Percentiles rank a stretch among this genome's conserved stretches.
These are phyloP conservation scores for Stenopsyche tienmushanensis DNA, from an alignment of 1,140 invertebrate genomes.

Conservation along the genomic window DNA sequence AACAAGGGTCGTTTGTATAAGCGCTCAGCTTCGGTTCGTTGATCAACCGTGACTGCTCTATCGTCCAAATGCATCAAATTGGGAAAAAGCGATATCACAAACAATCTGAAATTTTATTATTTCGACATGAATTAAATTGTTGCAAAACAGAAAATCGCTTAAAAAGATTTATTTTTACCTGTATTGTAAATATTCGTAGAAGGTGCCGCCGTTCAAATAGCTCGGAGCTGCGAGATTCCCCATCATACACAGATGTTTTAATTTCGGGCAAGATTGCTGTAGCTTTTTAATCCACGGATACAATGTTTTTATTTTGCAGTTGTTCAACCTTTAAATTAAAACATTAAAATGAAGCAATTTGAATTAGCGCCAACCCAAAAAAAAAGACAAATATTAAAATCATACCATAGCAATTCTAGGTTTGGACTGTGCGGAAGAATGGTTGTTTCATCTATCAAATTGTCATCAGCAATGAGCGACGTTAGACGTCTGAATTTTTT, in stretches of 20 bases:
- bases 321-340: slow-evolving; percentile 62
- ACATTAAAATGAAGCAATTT: not conserved
- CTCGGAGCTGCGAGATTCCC: slow-evolving; percentile 75
- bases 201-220: slow-evolving; percentile 71
- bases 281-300: slow-evolving; percentile 70
- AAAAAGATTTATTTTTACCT: slow-evolving; percentile 57
- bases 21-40: slow-evolving; percentile 60
- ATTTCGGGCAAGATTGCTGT: slow-evolving; percentile 63
- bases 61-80: slow-evolving; percentile 67
- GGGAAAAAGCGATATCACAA: slow-evolving; percentile 68
- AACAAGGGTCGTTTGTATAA: slow-evolving; percentile 62
- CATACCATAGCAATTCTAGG: slow-evolving; percentile 63
- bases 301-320: slow-evolving; percentile 69
- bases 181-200: slow-evolving; percentile 76
- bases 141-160: not conserved
- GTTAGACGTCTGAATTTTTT: slow-evolving; percentile 67
- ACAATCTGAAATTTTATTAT: slow-evolving; percentile 57
- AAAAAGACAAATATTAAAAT: not conserved
- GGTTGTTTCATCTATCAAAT: slow-evolving; percentile 59
- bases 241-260: slow-evolving; percentile 73
- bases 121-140: not conserved
- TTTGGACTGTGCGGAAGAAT: slow-evolving; percentile 62
- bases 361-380: not conserved
- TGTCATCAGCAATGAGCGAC: slow-evolving; percentile 70
- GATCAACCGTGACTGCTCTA: slow-evolving; percentile 61